A percentile compares a stretch with the other conserved stretches of the same genome.
These are phyloP conservation scores for Pseudomugil gertrudae DNA, from an alignment of 2,797 vertebrate species.

Conservation along the genomic window DNA sequence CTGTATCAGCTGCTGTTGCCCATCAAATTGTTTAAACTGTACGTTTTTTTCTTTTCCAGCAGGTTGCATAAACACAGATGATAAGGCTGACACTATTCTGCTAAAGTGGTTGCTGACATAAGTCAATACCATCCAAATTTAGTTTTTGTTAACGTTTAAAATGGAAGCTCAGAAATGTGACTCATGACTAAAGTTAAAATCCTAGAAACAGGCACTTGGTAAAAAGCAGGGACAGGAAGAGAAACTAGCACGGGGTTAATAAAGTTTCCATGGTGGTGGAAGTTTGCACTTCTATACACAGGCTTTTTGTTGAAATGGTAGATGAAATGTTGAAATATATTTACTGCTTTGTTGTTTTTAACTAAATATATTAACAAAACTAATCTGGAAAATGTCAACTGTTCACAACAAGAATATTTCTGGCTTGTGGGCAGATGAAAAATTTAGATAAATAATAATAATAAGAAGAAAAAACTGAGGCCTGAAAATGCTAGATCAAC, in stretches of 20 bases:
- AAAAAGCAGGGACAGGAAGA: slow-evolving; percentile 33
- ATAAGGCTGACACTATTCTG: slow-evolving; percentile 6
- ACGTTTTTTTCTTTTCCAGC: not conserved
- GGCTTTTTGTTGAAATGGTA: not conserved
- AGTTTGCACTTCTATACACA: slow-evolving; percentile 1
- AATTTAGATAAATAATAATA: not conserved
- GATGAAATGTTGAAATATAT: not conserved
- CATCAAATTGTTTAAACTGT: slow-evolving; percentile 14
- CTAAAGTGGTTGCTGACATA: not conserved
- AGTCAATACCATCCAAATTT: slow-evolving; percentile 2
- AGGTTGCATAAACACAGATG: not conserved
- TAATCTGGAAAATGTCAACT: not conserved
- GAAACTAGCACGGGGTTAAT: slow-evolving; percentile 22
- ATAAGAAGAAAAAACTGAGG: not conserved
- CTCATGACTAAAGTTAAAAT: slow-evolving; percentile 7
- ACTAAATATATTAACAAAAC: not conserved
- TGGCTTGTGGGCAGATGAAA: not conserved
- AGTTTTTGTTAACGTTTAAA: slow-evolving; percentile 2
- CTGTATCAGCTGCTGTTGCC: slow-evolving; percentile 2
- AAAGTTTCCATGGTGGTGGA: slow-evolving; percentile 16
- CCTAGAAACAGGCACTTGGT: slow-evolving; percentile 9
- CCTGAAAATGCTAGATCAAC: not conserved
- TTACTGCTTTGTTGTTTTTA: not conserved
- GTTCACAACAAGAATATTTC: not conserved
- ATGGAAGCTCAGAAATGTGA: slow-evolving; percentile 17